Evolutionary conservation across 1,140 invertebrate species (phyloP), one percentile per base, ranked within the genome.

Genomic region (Solen grandis): DNA sequence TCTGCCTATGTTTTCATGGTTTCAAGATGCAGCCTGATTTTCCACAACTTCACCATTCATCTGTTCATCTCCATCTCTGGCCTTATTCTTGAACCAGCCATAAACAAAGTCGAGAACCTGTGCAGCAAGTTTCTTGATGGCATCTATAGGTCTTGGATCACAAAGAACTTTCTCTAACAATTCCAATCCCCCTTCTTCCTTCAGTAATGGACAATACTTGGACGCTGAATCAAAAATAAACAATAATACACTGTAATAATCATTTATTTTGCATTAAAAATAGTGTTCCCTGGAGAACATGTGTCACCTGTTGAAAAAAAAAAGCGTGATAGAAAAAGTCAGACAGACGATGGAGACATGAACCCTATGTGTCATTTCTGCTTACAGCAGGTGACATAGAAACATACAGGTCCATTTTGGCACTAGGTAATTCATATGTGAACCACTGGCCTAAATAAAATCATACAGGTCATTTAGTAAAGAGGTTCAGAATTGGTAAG

Each of bases 201-300:
- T 95, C 14, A 99, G 94, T 84, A 99, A 93, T 66, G 93, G 93
- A 91, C 97, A 99, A 92, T 99, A 99, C 92, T 98, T 99, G 22
- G 95, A 94, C 41, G 97, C 95, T 96, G 92, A 80, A 94, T 84
- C 22, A 68, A 29, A 19, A 1, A 29, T 59, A 36, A 25, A 25
- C 19, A 31, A 68, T 55, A 0, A 29, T 4, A 57, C 29, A 22
- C 8, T 52, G 38, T 14, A 35, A 35, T 22, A 14, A 76, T 1
- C n/a, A 31, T 59, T 35, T 5, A 22, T 5, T 10, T 41, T 38
- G 10, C 16, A 13, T 50, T 13, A 4, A 14, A 8, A 31, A 38
- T 59, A 54, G 33, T 16, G n/a, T 52, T 38, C 10, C 5, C 31
- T 50, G 5, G 57, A n/a, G n/a, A n/a, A n/a, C n/a, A n/a, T n/a